Conservation (phyloP, 2,113 vertebrate genomes). For the Colistium nudipinnis region DNA sequence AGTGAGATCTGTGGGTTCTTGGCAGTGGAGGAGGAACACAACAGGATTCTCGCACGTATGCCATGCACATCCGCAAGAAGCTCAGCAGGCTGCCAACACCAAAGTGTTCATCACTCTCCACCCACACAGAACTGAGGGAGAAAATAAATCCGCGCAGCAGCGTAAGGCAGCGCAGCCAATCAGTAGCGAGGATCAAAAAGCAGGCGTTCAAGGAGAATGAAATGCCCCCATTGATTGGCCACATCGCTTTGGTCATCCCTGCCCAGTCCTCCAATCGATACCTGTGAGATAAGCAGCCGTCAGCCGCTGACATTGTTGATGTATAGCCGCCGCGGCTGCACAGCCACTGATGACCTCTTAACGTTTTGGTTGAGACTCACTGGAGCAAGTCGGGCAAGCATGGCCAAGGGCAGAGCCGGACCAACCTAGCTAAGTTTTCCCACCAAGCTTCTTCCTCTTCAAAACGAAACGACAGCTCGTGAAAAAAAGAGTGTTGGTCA, state of each 20-base stretch:
- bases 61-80: conserved; percentile 59
- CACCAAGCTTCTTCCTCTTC: background rate
- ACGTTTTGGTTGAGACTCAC: conserved; percentile 37
- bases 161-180: conserved; percentile 48
- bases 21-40: conserved; percentile 62
- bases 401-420: conserved; percentile 3
- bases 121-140: conserved; percentile 49
- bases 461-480: background rate
- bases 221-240: conserved; percentile 78
- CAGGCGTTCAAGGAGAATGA: conserved; percentile 75
- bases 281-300: conserved; percentile 75
- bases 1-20: conserved; percentile 68
- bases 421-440: background rate
- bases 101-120: conserved; percentile 67
- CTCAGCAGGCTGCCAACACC: conserved; percentile 64
- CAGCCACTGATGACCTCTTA: conserved; percentile 45
- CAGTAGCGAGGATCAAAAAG: conserved; percentile 56
- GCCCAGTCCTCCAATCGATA: conserved; percentile 66
- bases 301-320: conserved; percentile 67
- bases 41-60: conserved; percentile 74
- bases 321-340: conserved; percentile 43
- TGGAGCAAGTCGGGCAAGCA: conserved; percentile 5
- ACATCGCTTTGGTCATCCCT: conserved; percentile 29
- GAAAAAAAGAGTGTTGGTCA: conserved; percentile 3
- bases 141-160: conserved; percentile 17